phyloP scores from a whole-genome alignment of 2,113 vertebrate genomes.

The Peromyscus leucopus region DNA sequence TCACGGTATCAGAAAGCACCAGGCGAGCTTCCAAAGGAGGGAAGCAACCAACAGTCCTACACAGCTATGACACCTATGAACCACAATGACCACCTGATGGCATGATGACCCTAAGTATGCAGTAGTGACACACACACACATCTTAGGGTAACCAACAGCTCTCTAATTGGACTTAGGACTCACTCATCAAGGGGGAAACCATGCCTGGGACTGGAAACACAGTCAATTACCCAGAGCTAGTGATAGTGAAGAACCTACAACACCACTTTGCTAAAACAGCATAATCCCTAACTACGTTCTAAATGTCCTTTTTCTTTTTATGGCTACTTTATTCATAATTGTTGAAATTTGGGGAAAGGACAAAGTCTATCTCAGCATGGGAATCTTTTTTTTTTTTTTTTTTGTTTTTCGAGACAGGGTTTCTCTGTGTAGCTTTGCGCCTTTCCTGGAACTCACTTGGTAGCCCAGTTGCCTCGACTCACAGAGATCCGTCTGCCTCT shows the following conservation, averaged over 20 bases:
- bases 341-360: not conserved
- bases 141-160: not conserved
- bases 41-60: not conserved
- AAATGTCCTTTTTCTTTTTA: not conserved
- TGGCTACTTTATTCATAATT: not conserved
- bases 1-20: not conserved
- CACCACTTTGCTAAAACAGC: not conserved
- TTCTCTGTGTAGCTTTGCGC: too few species aligned
- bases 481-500: too few species aligned
- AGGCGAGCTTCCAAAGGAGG: not conserved
- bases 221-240: not conserved
- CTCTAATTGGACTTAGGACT: not conserved
- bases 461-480: too few species aligned
- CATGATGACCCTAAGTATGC: not conserved
- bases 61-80: not conserved
- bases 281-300: not conserved
- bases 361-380: not conserved
- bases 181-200: not conserved
- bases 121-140: not conserved
- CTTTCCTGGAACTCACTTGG: too few species aligned
- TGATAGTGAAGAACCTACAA: not conserved
- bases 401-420: too few species aligned
- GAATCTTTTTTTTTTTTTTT: too few species aligned
- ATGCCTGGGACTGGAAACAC: not conserved
- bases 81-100: not conserved